These are phyloP conservation scores for Microhierax caerulescens DNA, from an alignment of 2,797 vertebrate species.

Conservation along the genomic window DNA sequence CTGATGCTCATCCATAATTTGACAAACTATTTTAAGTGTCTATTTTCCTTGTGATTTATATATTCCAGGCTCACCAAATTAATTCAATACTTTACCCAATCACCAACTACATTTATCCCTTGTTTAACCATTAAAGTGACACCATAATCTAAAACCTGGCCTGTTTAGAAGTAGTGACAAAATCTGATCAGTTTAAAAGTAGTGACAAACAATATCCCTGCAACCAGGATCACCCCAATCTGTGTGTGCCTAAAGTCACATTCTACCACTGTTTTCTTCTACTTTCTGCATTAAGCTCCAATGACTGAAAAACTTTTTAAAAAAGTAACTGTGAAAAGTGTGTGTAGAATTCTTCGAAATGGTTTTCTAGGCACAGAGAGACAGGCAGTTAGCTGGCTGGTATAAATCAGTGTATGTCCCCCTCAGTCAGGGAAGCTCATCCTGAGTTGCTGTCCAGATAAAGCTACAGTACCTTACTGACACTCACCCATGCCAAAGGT, in stretches of 20 bases:
- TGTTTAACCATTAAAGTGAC: neutral
- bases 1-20: slow-evolving; percentile 46
- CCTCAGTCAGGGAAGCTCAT: neutral
- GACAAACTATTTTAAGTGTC: slow-evolving; percentile 41
- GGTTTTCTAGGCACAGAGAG: fast-evolving
- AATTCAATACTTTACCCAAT: neutral
- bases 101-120: neutral
- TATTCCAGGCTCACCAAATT: slow-evolving; percentile 2
- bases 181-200: neutral
- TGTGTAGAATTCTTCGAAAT: neutral
- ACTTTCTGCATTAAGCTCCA: neutral
- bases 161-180: neutral
- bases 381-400: neutral
- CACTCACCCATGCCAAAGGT: neutral
- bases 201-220: neutral
- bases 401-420: fast-evolving
- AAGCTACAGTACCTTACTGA: neutral
- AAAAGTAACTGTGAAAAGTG: neutral
- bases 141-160: neutral
- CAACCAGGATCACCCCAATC: neutral
- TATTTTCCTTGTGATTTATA: slow-evolving; percentile 26
- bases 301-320: neutral
- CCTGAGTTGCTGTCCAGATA: neutral
- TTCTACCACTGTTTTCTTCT: neutral
- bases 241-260: neutral